A percentile compares a stretch with the other conserved stretches of the same genome.
phyloP scores from a whole-genome alignment of 2,888 invertebrate genomes.

The Cataglyphis altisquamis region DNA sequence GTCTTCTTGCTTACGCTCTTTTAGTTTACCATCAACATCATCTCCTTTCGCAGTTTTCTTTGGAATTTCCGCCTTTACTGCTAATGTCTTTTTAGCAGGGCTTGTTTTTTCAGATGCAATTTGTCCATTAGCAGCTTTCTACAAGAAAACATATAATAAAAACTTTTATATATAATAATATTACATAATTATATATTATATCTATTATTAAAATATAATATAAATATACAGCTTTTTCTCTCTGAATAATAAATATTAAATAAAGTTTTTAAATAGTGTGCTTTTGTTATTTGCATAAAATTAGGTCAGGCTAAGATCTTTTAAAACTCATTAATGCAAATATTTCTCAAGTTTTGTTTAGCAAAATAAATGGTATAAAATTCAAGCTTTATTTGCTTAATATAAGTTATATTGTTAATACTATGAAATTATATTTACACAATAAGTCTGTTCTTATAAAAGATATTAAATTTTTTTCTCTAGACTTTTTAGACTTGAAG shows the following conservation, averaged over 20 bases:
- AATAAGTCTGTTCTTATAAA: background rate
- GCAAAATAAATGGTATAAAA: background rate
- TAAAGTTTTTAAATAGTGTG: background rate
- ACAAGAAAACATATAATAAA: slow-evolving; percentile 83
- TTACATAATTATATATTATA: background rate
- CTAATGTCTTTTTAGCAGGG: slow-evolving; percentile 87
- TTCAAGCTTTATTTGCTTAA: background rate
- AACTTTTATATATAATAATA: background rate
- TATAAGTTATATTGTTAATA: background rate
- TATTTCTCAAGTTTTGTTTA: background rate
- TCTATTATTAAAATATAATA: background rate
- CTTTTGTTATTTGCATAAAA: background rate
- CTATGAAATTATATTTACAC: background rate
- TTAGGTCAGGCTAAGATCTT: background rate
- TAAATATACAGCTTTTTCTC: background rate
- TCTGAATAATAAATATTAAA: slow-evolving; percentile 3
- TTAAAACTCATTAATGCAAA: background rate
- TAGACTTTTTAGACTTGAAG: background rate
- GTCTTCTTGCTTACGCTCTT: slow-evolving; percentile 87
- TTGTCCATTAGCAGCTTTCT: slow-evolving; percentile 89
- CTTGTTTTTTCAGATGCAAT: slow-evolving; percentile 88
- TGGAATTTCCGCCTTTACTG: slow-evolving; percentile 82
- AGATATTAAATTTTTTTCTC: background rate
- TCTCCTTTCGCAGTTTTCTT: slow-evolving; percentile 87
- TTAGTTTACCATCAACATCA: slow-evolving; percentile 86